Base-by-base conservation (phyloP, 1,140 invertebrate genomes). In the Brachionus sp. region DNA sequence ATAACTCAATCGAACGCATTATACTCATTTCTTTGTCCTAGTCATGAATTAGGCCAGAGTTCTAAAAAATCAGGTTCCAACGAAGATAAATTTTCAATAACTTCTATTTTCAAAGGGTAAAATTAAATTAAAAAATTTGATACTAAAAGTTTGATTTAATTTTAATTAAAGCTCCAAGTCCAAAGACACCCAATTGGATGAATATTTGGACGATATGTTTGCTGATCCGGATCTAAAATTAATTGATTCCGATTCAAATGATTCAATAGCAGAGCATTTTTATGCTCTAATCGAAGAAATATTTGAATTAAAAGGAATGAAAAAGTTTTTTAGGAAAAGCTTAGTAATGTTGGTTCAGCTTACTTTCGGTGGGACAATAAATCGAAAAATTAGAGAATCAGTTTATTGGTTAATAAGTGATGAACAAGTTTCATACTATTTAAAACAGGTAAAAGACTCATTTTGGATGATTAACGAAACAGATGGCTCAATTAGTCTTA, bases 341-440 rank as follows among this genome's bases (percentile, higher is more conserved):
- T 90, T 96, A 4, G 95, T 97, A 84, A 93, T 93, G 7, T 96
- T 96, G 89, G 94, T 96, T 6, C 95, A 97, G 88, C 93, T 95
- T 64, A 94, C 94, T 0, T 96, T 95, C 88, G 94, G 94, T 6
- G 90, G 94, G 84, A 95, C 94, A 25, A 96, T 96, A 64, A 96
- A 95, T 87, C 93, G 93, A 85, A 94, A 96, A 91, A 92, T 96
- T 50, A 91, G 94, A 84, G 94, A 95, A 85, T 95, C 93, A 0
- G 93, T 96, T 70, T 91, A 92, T 12, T 95, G 94, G 92, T 88
- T 95, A 80, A 93, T 95, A 86, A 95, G 94, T 25, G 95, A 96
- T 87, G 92, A 93, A 73, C 95, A 95, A 93, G 88, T 96, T 82
- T 92, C 95, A 85, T 95, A 94, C 87, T 96, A 96, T 87, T 92